Base-by-base conservation (phyloP, 2,797 vertebrate species). In the Anableps anableps region DNA sequence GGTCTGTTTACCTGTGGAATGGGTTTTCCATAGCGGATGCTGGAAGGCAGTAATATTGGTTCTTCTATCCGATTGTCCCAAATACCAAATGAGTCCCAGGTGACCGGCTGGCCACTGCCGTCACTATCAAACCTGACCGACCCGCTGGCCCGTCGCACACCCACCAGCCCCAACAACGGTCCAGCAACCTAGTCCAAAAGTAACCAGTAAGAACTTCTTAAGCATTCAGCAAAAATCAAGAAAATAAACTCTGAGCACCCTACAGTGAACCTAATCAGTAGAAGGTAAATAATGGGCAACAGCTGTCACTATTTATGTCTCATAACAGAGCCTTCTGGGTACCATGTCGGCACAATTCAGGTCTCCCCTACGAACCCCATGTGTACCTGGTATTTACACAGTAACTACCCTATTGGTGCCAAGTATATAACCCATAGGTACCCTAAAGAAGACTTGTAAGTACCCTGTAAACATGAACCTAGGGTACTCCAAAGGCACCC, bases 31-130 rank as follows among this genome's bases (percentile, higher is more conserved):
- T 97, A 96, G 88, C 94, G 96, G 31, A 98, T 96, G 75, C 97
- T 98, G 3, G 97, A 96, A 0, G 97, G 97, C 66, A 98, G 95
- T 53, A 97, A 94, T 34, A 98, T 95, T 0, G 97, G 97, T 14
- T 98, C 97, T 0, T 98, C 97, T 13, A 97, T 96, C 81, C 96
- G 95, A 83, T 97, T 97, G 91, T 97, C 97, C 97, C 97, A 98
- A 93, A 97, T 97, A 1, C 97, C 97, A 34, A 98, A 97, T 0
- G 90, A 91, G 88, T 98, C 97, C 97, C 97, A 98, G 14, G 89
- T 82, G 23, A 91, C 75, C 0, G 79, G 87, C 0, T 0, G 83
- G 1, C 75, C 72, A 0, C 79, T 82, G 76, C 51, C 11, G n/a
- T 47, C 74, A 0, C 51, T 14, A 68, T 76, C 48, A 0, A 88